Base-by-base conservation (phyloP, 2,797 vertebrate species). In the Sarcoramphus papa region DNA sequence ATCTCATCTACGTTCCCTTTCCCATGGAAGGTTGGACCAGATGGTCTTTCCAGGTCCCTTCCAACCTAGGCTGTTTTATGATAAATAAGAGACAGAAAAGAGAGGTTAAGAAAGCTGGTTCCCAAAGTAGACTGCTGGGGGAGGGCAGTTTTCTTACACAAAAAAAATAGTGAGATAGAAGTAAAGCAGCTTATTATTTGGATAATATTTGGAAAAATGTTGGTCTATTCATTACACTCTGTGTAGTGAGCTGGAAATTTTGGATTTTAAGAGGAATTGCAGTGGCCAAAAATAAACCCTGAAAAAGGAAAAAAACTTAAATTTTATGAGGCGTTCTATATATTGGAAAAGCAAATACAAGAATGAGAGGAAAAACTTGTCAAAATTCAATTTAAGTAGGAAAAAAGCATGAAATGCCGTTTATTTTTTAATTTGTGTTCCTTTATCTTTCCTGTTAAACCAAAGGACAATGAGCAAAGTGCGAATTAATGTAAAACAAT, bases 41-140 rank as follows among this genome's bases (percentile, higher is more conserved):
- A 25, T 45, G 10, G 69, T 40, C 20, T 80, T 72, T 40, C 25
- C 10, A 35, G 1, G 4, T 60, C 23, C 4, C 6, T 56, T 63
- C 19, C 35, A 81, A 19, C 8, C 4, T 31, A 24, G 10, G 14
- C 7, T 56, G 9, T n/a, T 82, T 27, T 41, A 24, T 57, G 9
- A 25, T 21, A 65, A 70, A 30, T 28, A 40, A 54, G 18, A 54
- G 7, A 48, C 3, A 30, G 13, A 53, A 75, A 56, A 62, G 9
- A 20, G 2, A 4, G 13, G 2, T 40, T 45, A 72, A 60, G 35
- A 68, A 81, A 84, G 20, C 3, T 37, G 9, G 37, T 50, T 63
- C 7, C 7, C 8, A 56, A 53, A 79, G 15, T 3, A 50, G 48
- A 43, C 3, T 3, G 1, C 1, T 1, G 35, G 11, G 8, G n/a